These are phyloP conservation scores for Nymphalis io DNA, from an alignment of 1,140 invertebrate species.

Conservation along the genomic window DNA sequence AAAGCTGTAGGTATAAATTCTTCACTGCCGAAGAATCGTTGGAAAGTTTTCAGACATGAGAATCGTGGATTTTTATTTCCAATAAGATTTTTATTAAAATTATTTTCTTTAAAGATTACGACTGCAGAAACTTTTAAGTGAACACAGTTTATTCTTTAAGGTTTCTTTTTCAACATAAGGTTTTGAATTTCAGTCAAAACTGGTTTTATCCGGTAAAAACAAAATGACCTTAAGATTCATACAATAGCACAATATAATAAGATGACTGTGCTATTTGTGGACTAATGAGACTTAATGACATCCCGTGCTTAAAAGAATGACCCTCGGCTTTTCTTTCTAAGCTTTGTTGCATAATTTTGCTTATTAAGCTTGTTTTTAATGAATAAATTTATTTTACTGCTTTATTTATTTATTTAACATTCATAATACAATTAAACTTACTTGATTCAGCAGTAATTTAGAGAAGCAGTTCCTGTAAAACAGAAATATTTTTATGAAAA, in stretches of 20 bases:
- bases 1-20: background rate
- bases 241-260: slow-evolving; percentile 12
- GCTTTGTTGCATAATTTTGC: background rate
- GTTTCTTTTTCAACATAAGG: background rate
- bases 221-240: slow-evolving; percentile 5
- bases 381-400: background rate
- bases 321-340: slow-evolving; percentile 7
- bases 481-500: background rate
- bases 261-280: slow-evolving; percentile 12
- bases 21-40: background rate
- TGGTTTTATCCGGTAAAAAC: slow-evolving; percentile 5
- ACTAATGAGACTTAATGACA: slow-evolving; percentile 13
- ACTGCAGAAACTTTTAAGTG: too few species aligned
- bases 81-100: background rate
- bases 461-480: slow-evolving; percentile 1
- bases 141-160: background rate
- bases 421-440: background rate
- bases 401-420: background rate
- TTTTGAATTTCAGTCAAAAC: background rate
- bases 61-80: background rate
- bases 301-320: slow-evolving; percentile 11
- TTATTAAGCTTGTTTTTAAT: background rate
- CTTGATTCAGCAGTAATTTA: background rate
- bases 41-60: background rate
- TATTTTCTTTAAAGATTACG: background rate